Conservation (phyloP, 2,797 vertebrate genomes). For the Cottoperca gobio region DNA sequence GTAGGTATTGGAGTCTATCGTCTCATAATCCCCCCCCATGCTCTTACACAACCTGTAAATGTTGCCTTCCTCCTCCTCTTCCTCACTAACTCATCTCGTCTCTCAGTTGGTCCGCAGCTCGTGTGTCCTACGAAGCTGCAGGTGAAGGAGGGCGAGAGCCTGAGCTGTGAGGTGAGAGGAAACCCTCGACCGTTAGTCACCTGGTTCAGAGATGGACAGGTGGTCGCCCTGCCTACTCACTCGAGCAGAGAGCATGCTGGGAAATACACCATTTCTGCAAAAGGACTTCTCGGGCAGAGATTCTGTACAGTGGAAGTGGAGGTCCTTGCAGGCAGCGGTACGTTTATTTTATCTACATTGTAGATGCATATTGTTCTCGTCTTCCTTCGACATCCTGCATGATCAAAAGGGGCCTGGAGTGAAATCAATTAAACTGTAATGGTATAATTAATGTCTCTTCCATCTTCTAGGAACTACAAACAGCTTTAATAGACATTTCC, state of each 20-base stretch:
- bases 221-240: constrained; percentile 37
- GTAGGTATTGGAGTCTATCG: too few relatives aligned
- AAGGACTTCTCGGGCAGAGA: constrained; percentile 28
- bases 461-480: constrained; percentile 52
- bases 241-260: constrained; percentile 54
- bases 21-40: too few relatives aligned
- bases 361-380: not conserved
- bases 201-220: constrained; percentile 63
- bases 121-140: constrained; percentile 39
- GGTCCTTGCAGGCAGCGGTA: constrained; percentile 52
- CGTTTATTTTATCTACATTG: not conserved
- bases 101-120: constrained; percentile 62
- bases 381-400: too few relatives aligned
- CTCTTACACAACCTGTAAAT: too few relatives aligned
- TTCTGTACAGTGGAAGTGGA: constrained; percentile 67
- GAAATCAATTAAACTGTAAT: not conserved
- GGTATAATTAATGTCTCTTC: not conserved
- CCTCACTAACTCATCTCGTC: not conserved
- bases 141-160: constrained; percentile 47
- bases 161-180: constrained; percentile 59
- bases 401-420: not conserved
- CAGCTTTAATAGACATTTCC: constrained; percentile 16
- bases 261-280: constrained; percentile 51
- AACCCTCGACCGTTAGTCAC: constrained; percentile 67
- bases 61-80: not conserved